Evolutionary conservation across 2,113 vertebrate genomes (phyloP).

Genomic region (Benitochromis conjunctus): DNA sequence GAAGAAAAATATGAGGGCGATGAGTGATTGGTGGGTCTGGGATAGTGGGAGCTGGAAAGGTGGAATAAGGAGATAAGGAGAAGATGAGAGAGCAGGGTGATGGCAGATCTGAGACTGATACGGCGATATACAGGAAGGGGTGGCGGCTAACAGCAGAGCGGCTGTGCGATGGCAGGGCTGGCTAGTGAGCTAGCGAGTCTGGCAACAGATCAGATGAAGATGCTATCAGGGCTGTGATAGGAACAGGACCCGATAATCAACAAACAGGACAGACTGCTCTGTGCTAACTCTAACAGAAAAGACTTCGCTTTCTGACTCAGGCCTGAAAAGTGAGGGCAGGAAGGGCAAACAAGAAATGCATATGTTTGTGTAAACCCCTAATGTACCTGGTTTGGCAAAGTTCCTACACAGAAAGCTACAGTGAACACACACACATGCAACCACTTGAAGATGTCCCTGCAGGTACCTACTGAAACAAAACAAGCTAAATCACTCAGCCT

Average conservation of each 20-base stretch:
- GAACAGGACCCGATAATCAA: constrained; percentile 61
- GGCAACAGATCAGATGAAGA: constrained; percentile 71
- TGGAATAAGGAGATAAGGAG: constrained; percentile 66
- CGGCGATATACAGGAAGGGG: constrained; percentile 22
- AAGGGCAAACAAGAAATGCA: constrained; percentile 17
- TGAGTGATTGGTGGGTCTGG: constrained; percentile 52
- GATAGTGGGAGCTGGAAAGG: constrained; percentile 51
- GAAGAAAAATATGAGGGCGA: constrained; percentile 23
- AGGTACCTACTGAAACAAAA: constrained; percentile 71
- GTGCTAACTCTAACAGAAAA: constrained; percentile 43
- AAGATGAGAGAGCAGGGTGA: constrained; percentile 59
- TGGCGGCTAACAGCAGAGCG: constrained; percentile 27
- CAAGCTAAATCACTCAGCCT: constrained; percentile 82
- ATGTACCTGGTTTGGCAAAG: background rate
- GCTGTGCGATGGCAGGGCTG: constrained; percentile 22
- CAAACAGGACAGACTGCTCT: constrained; percentile 59
- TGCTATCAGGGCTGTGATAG: constrained; percentile 64
- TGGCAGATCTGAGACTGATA: constrained; percentile 64
- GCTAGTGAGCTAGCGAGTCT: constrained; percentile 47
- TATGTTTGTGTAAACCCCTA: constrained; percentile 29
- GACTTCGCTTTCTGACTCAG: constrained; percentile 48
- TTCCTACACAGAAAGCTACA: constrained; percentile 15
- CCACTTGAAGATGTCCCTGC: constrained; percentile 33
- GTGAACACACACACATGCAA: constrained; percentile 9
- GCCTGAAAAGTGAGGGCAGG: constrained; percentile 31